Base-by-base conservation (phyloP, 2,113 vertebrate genomes). In the Natator depressus region DNA sequence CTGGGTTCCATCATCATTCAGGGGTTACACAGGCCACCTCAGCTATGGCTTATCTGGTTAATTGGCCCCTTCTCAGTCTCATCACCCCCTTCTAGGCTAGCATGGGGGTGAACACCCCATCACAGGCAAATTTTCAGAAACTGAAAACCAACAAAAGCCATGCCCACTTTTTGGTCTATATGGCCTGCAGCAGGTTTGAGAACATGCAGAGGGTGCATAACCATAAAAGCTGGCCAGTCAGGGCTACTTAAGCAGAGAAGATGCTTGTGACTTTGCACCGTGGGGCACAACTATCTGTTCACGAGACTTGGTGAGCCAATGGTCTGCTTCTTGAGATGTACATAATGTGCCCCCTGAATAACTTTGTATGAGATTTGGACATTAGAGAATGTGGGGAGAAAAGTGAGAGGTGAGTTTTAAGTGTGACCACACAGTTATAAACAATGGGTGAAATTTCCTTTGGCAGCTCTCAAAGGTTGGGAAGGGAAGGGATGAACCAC, bases 191-290 rank as follows among this genome's bases (percentile, higher is more conserved):
- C 57, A 46, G 24, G 12, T 54, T 1, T 50, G 14, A 55, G 84
- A 69, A n/a, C 55, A 16, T 5, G 80, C 53, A 90, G 20, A 82
- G 11, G 42, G 31, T 47, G 9, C 49, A 88, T 6, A 55, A 80
- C 7, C 29, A 27, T 20, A 49, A 24, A 29, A 19, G 29, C 57
- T 57, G 54, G n/a, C 79, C 12, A 6, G 2, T 54, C 38, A 16
- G 14, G 2, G 31, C 47, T 42, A 25, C 24, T 29, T 51, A 6
- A 7, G 7, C 10, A 78, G 7, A 8, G 0, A 0, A 3, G 27
- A 5, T 38, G 31, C 83, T 25, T 4, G 13, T 19, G n/a, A 6
- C 65, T 94, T 85, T 57, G 16, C 7, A 31, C 91, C 8, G 6
- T 29, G 6, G 10, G 14, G 4, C 86, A 85, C 54, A 42, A 46